Evolutionary conservation across 2,888 invertebrate genomes (phyloP).

Genomic region (Galeopsomyia nigrocyanea): DNA sequence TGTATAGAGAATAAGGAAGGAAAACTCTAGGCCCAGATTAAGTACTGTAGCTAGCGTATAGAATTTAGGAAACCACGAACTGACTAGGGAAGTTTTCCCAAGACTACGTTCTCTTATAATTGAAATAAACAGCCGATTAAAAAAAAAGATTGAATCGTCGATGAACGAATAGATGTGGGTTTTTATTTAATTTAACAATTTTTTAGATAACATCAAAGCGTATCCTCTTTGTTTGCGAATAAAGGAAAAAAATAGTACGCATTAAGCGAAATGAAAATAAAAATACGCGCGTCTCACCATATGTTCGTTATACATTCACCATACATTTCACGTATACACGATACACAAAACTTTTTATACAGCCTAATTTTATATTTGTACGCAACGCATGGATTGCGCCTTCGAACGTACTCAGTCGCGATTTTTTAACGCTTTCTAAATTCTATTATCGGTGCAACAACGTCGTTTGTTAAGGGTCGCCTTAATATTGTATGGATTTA

Average conservation of each 20-base stretch:
- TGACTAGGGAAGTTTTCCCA: constrained; percentile 62
- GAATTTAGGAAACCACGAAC: constrained; percentile 64
- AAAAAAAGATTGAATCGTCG: constrained; percentile 59
- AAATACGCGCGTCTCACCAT: constrained; percentile 40
- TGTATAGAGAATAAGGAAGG: constrained; percentile 55
- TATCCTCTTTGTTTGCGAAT: constrained; percentile 39
- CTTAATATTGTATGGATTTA: constrained; percentile 43
- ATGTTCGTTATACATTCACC: constrained; percentile 34
- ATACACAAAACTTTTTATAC: constrained; percentile 61
- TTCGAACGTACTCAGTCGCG: constrained; percentile 49
- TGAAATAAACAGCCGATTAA: constrained; percentile 60
- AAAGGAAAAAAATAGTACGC: constrained; percentile 7
- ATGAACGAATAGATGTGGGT: constrained; percentile 59
- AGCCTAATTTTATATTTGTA: constrained; percentile 67
- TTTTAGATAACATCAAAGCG: constrained; percentile 49
- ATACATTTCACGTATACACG: constrained; percentile 35
- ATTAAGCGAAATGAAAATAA: constrained; percentile 34
- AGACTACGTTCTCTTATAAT: constrained; percentile 66
- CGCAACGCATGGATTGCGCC: constrained; percentile 58
- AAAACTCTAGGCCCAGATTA: constrained; percentile 54
- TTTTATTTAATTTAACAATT: constrained; percentile 63
- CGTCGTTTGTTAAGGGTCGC: constrained; percentile 46
- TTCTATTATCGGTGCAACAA: constrained; percentile 47
- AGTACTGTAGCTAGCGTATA: constrained; percentile 66
- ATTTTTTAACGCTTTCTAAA: constrained; percentile 49